These are phyloP conservation scores for Oscheius sp. DNA, from an alignment of 2,888 invertebrate genomes.

Conservation along the genomic window DNA sequence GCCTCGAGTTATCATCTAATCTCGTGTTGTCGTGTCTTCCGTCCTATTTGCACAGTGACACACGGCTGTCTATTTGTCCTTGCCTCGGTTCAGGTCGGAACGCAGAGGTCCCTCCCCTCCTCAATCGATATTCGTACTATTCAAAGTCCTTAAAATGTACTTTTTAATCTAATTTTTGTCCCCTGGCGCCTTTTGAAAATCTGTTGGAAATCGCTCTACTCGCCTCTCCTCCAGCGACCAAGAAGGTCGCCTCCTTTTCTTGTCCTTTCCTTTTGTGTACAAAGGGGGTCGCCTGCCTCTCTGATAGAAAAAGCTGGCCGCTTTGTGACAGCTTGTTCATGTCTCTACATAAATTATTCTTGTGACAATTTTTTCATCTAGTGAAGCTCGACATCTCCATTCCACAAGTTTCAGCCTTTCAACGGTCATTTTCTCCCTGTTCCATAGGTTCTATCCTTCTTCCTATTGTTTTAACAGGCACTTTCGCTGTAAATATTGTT, in stretches of 20 bases:
- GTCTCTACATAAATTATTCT: too few species aligned
- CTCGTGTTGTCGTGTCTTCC: constrained; percentile 34
- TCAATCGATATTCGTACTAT: constrained; percentile 35
- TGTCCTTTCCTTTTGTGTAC: not conserved
- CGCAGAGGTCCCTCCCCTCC: not conserved
- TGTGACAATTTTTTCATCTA: too few species aligned
- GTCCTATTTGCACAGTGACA: constrained; percentile 34
- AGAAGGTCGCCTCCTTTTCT: not conserved
- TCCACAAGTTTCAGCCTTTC: too few species aligned
- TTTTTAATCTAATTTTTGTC: not conserved
- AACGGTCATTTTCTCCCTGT: too few species aligned
- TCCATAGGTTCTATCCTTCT: too few species aligned
- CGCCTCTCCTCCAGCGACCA: not conserved
- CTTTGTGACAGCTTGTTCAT: too few species aligned
- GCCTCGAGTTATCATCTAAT: constrained; percentile 29
- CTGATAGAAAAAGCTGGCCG: too few species aligned
- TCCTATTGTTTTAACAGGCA: too few species aligned
- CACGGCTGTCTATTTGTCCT: constrained; percentile 35
- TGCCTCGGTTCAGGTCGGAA: constrained; percentile 32
- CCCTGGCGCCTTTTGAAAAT: not conserved
- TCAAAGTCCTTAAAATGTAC: not conserved
- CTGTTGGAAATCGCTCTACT: not conserved
- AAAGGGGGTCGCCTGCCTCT: too few species aligned
- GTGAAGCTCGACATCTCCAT: too few species aligned
- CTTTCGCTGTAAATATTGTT: too few species aligned